phyloP scores from a whole-genome alignment of 2,113 vertebrate genomes.

The Uria lomvia region DNA sequence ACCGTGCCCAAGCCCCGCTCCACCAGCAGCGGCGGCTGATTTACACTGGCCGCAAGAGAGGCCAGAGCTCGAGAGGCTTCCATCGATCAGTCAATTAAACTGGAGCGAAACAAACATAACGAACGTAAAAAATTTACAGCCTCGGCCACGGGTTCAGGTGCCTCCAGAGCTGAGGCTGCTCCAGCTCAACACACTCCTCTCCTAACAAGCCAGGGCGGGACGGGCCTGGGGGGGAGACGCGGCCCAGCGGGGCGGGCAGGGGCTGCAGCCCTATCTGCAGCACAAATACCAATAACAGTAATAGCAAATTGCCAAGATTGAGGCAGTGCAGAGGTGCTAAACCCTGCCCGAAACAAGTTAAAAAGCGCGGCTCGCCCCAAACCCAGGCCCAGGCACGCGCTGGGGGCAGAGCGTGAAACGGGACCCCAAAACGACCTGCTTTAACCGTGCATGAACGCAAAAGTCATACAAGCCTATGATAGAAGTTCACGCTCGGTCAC shows the following conservation, averaged over 20 bases:
- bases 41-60: constrained; percentile 42
- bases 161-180: neutral
- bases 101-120: constrained; percentile 60
- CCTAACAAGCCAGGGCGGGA: neutral
- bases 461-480: neutral
- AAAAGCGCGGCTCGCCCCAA: rapidly evolving
- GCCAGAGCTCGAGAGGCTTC: constrained; percentile 52
- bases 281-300: rapidly evolving
- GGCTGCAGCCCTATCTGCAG: neutral
- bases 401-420: neutral
- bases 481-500: constrained; percentile 26
- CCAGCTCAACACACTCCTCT: neutral
- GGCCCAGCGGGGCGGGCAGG: rapidly evolving
- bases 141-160: neutral
- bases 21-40: neutral
- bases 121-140: constrained; percentile 41
- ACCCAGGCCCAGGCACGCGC: neutral
- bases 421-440: neutral
- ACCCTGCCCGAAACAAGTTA: neutral
- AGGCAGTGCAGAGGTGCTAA: neutral
- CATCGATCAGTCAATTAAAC: constrained; percentile 66
- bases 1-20: neutral
- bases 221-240: neutral
- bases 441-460: rapidly evolving
- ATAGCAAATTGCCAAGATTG: rapidly evolving